Base-by-base conservation (phyloP, 2,797 vertebrate species). In the Bucorvus abyssinicus region DNA sequence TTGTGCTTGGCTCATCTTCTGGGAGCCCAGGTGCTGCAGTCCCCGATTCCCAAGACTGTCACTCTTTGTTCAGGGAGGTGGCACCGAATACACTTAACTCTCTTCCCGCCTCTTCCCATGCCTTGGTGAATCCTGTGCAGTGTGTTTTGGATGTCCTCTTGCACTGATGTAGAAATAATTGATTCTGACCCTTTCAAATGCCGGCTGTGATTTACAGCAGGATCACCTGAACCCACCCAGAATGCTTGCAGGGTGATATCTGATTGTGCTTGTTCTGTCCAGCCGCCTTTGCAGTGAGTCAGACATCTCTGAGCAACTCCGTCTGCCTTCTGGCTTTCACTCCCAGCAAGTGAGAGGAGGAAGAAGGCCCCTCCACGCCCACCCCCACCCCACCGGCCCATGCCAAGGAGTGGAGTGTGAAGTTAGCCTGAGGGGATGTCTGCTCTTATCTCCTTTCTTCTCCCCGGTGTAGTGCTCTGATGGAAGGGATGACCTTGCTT, bases 211-310 rank as follows among this genome's bases (percentile, higher is more conserved):
- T 70, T 89, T 86, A 68, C 14, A 63, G 63, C 85, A 60, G 64
- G 74, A 88, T 91, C 91, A 84, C 91, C 89, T 90, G 87, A 79
- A 93, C 44, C 8, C 89, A 76, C 89, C 73, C 87, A 75, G 24
- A 7, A 16, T 0, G 13, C 74, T 77, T 89, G 64, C 87, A 92
- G 26, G 9, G 69, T 32, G 76, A 6, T 86, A 84, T 38, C 93
- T 94, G 93, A 91, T 91, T 89, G 63, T 64, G 70, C 90, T 60
- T 96, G 87, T 92, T 94, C 81, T 84, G 77, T 87, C 89, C 80
- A 0, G 67, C 74, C 2, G 2, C 71, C 60, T 89, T 63, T 63
- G 83, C 52, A 6, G 52, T 96, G 95, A 97, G 80, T 96, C 96
- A 95, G 74, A 57, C n/a, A 60, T 23, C 79, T 78, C 73, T 90